A percentile compares a stretch with the other conserved stretches of the same genome.
These are phyloP conservation scores for Aphidius gifuensis DNA, from an alignment of 1,140 invertebrate genomes.

Conservation along the genomic window DNA sequence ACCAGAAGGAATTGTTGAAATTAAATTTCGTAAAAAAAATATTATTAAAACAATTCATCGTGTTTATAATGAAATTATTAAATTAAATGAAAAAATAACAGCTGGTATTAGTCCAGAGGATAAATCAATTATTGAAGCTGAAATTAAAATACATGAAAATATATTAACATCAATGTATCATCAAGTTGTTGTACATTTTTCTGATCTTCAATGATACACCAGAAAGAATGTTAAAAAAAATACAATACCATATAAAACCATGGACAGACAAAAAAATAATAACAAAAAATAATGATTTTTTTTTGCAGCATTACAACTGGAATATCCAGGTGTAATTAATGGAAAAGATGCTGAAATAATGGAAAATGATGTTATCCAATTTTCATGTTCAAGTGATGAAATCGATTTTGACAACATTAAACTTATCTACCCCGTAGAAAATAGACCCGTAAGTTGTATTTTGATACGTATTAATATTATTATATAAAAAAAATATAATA, in stretches of 20 bases:
- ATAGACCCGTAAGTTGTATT: no score
- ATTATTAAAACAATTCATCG: constrained; percentile 78
- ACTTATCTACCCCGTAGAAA: no score
- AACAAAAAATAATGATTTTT: no score
- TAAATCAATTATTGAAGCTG: constrained; percentile 61
- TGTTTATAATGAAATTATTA: constrained; percentile 64
- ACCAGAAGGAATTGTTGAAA: constrained; percentile 96
- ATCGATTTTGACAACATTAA: no score
- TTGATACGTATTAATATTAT: no score
- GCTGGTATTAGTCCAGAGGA: constrained; percentile 34
- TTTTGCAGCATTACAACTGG: no score
- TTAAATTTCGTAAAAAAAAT: constrained; percentile 93
- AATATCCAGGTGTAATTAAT: no score
- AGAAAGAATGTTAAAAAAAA: constrained; percentile 93
- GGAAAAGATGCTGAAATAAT: no score
- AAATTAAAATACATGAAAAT: constrained; percentile 73
- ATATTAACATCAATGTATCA: constrained; percentile 84
- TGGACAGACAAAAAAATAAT: no score
- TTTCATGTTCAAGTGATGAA: no score
- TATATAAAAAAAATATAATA: no score
- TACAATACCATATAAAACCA: constrained; percentile 85
- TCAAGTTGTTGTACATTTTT: constrained; percentile 92
- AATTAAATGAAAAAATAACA: constrained; percentile 58
- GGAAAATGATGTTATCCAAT: no score
- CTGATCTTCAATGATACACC: constrained; percentile 98